These are phyloP conservation scores for Menura novaehollandiae DNA, from an alignment of 2,113 vertebrate species.

Conservation along the genomic window DNA sequence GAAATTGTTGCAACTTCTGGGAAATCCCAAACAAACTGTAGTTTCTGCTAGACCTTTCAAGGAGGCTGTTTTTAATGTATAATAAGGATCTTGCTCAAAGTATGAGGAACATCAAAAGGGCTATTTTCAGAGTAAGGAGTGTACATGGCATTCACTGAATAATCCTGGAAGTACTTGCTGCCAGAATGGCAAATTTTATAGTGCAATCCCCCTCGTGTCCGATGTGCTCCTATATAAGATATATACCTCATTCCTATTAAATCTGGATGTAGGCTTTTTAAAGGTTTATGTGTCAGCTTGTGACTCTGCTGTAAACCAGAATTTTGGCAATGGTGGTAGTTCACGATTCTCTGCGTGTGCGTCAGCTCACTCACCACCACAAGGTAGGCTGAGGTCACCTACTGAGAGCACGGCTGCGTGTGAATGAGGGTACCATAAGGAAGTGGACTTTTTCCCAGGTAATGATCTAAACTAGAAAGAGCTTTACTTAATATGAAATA, in stretches of 20 bases:
- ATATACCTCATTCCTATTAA: background rate
- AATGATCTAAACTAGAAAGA: background rate
- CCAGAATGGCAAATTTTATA: background rate
- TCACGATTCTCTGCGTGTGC: background rate
- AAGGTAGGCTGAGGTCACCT: background rate
- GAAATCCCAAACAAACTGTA: background rate
- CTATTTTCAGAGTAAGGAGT: background rate
- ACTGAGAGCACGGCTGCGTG: background rate
- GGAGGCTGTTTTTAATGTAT: background rate
- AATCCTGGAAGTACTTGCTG: background rate
- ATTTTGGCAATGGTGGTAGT: background rate
- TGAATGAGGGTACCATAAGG: background rate
- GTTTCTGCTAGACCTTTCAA: background rate
- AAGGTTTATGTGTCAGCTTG: background rate
- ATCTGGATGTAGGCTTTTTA: background rate
- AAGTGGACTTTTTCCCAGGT: background rate
- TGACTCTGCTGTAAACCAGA: background rate
- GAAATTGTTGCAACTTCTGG: background rate
- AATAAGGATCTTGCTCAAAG: background rate
- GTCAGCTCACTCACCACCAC: fast-evolving
- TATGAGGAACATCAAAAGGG: background rate
- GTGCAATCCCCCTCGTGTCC: no score
- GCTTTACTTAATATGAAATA: background rate
- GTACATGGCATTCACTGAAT: background rate
- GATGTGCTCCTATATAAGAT: background rate